Evolutionary conservation across 2,113 vertebrate species (phyloP).

Genomic region (Myanophis thanlyinensis): DNA sequence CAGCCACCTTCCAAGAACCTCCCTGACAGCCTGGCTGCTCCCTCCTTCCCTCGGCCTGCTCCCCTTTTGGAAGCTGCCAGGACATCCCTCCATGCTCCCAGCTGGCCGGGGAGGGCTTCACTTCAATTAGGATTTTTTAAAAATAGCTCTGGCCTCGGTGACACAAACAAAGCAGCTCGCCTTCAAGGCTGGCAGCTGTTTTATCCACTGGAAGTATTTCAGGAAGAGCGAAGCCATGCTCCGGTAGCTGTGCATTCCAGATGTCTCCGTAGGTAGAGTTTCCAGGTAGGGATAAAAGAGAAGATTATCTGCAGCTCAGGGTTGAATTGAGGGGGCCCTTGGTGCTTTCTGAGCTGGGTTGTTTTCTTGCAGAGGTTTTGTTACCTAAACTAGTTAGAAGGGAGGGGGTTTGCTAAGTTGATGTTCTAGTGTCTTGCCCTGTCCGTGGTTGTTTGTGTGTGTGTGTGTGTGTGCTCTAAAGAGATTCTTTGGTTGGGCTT

Average conservation of each 20-base stretch:
- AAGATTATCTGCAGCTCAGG: background rate
- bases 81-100: background rate
- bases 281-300: background rate
- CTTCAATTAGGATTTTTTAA: background rate
- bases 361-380: background rate
- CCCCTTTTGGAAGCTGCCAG: background rate
- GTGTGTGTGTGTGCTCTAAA: background rate
- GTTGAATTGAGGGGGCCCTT: too few relatives aligned
- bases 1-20: background rate
- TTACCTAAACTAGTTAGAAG: background rate
- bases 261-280: background rate
- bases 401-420: background rate
- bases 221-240: background rate
- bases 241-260: background rate
- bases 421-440: background rate
- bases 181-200: background rate
- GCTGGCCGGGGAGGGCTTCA: background rate
- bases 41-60: background rate
- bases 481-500: background rate
- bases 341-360: too few relatives aligned
- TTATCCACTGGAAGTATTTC: background rate
- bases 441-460: too few relatives aligned
- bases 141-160: background rate
- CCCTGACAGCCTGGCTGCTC: background rate
- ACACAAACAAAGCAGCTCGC: background rate